Base-by-base conservation (phyloP, 2,888 invertebrate species). In the Aporophyla nigra region DNA sequence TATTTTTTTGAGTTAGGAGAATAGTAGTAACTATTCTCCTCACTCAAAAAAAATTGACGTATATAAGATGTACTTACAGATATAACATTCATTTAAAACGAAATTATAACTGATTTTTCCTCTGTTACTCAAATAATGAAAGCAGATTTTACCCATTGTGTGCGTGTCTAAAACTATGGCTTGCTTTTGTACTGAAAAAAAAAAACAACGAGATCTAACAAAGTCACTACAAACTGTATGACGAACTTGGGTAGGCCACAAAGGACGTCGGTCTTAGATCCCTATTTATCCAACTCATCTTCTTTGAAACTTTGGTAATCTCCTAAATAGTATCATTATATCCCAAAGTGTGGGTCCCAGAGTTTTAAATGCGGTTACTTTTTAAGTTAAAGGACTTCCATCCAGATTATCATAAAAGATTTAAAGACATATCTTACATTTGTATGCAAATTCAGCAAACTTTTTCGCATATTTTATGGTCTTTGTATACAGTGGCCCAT, bases 221-320 rank as follows among this genome's bases (percentile, higher is more conserved):
- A 66, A 53, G 12, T 0, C 24, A 46, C 33, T 46, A 54, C 67
- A 46, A 76, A 43, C 54, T 53, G 54, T 56, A 68, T 43, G 19
- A 40, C 21, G 63, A 76, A 83, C 67, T 79, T 75, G 14, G 1
- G 33, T 71, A 51, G 63, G 46, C 72, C 46, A 76, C 68, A 79
- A 71, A 63, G n/a, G 40, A 63, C 65, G 51, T 61, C 49, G 10
- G 27, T 61, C 66, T n/a, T 71, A 65, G 61, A 76, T 76, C 67
- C 68, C 65, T 74, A 85, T 72, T 78, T 82, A 87, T 87, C 80
- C 81, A 66, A 70, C 85, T 84, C 83, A 86, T 87, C 82, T 86
- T 82, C 82, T 85, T 77, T 84, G 83, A 89, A 90, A 89, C 82
- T 89, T 88, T 54, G 76, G 81, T 82, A 81, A 87, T 89, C 86